These are phyloP conservation scores for Andricus grossulariae DNA, from an alignment of 1,140 invertebrate genomes.

Conservation along the genomic window DNA sequence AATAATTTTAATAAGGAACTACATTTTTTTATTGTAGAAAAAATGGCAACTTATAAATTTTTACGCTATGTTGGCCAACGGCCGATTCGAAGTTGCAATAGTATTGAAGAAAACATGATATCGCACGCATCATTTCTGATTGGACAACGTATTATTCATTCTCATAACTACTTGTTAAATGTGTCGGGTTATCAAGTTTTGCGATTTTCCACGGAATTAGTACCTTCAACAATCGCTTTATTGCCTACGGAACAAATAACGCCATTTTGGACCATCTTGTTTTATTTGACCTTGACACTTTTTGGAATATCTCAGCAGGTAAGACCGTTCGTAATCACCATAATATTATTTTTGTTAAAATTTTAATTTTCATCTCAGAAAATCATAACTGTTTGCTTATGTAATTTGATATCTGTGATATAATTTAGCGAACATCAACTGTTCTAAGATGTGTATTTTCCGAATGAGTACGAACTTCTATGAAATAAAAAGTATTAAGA, in stretches of 20 bases:
- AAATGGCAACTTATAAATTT: background rate
- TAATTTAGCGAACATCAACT: too few species aligned
- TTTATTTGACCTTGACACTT: background rate
- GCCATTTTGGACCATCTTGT: background rate
- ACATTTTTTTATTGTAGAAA: background rate
- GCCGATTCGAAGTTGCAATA: background rate
- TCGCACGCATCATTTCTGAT: background rate
- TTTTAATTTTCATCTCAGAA: too few species aligned
- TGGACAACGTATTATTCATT: background rate
- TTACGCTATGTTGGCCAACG: background rate
- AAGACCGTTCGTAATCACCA: too few species aligned
- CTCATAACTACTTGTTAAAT: background rate
- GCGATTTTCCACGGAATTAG: background rate
- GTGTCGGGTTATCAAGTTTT: background rate
- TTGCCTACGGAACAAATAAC: background rate
- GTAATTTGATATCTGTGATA: too few species aligned
- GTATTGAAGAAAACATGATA: background rate
- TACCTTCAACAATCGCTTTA: background rate
- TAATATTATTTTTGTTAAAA: too few species aligned
- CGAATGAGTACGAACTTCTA: too few species aligned
- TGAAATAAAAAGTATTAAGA: too few species aligned
- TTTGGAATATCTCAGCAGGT: background rate
- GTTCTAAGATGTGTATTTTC: too few species aligned
- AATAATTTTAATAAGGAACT: too few species aligned
- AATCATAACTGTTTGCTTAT: too few species aligned